Percentiles rank a stretch among this genome's conserved stretches.
Evolutionary conservation across 1,140 invertebrate species (phyloP).

Genomic region (Bombus balteatus): DNA sequence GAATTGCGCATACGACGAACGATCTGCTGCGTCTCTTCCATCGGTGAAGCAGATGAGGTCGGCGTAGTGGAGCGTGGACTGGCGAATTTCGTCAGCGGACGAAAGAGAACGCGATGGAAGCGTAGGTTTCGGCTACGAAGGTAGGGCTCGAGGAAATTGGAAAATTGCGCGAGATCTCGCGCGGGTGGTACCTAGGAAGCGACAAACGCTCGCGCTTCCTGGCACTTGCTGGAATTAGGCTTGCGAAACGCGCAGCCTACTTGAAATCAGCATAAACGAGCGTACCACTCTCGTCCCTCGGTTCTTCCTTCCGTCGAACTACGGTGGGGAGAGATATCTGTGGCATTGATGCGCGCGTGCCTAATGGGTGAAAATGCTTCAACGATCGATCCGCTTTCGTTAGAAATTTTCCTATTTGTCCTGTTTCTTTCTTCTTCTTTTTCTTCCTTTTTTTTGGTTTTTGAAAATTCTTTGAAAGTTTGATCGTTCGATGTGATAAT

Average conservation of each 20-base stretch:
- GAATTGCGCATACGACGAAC: too few relatives aligned
- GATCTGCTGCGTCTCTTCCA: too few relatives aligned
- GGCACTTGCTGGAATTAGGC: conserved; percentile 58
- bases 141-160: conserved; percentile 10
- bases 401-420: too few relatives aligned
- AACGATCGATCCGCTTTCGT: too few relatives aligned
- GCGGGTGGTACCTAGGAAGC: conserved; percentile 38
- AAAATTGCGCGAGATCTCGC: conserved; percentile 10
- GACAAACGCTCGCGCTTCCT: conserved; percentile 45
- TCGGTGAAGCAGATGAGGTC: too few relatives aligned
- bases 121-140: not conserved
- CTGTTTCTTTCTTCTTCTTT: too few relatives aligned
- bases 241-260: conserved; percentile 36
- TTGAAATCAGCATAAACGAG: conserved; percentile 42
- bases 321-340: not conserved
- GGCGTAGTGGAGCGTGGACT: too few relatives aligned
- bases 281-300: not conserved
- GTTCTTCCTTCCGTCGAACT: conserved; percentile 1
- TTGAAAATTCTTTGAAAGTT: too few relatives aligned
- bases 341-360: not conserved
- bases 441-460: too few relatives aligned
- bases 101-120: not conserved
- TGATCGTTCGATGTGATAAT: too few relatives aligned
- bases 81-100: not conserved
- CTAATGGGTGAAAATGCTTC: not conserved